Base-by-base conservation (phyloP, 1,140 invertebrate species). In the Zaprionus gabonicus region DNA sequence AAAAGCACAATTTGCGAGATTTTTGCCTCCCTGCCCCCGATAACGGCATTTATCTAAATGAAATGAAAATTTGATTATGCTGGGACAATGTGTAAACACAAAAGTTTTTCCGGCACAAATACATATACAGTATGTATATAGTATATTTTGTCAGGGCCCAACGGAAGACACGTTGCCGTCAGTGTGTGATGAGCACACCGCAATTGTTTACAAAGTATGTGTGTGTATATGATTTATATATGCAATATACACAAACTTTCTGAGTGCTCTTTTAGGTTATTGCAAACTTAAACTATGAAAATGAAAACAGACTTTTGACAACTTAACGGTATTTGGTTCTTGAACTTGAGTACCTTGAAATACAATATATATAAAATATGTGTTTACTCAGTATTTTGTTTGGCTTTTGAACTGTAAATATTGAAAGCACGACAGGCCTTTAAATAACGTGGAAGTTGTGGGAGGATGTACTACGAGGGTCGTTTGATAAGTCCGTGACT, bases 11-110 rank as follows among this genome's bases (percentile, higher is more conserved):
- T 51, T 51, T 51, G 46, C 12, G 46, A 23, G 46, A 51, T 51
- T 51, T 51, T 38, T 15, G 4, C 1, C n/a, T 6, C n/a, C 7
- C n/a, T 13, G 2, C 13, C 0, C 13, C 4, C 13, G 46, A 51
- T 51, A 12, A 25, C 46, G 17, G 12, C 46, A 51, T 51, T 51
- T 51, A 51, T 51, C 20, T 51, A 25, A 51, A 51, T 51, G 46
- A 51, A 51, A 51, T 51, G 46, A 51, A 51, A 51, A 51, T 51
- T 51, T 51, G 46, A 51, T 51, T 51, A 51, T 10, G 46, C 20
- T 51, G 46, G 46, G 46, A 51, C 46, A 51, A 25, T 51, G 46
- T 51, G 46, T 51, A 51, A 51, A 51, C 46, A 51, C 20, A 51
- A 46, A 46, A 46, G 41, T 46, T 44, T 44, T 9, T 17, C 41